Base-by-base conservation (phyloP, 1,140 invertebrate genomes). In the Druon quercuslanigerum region DNA sequence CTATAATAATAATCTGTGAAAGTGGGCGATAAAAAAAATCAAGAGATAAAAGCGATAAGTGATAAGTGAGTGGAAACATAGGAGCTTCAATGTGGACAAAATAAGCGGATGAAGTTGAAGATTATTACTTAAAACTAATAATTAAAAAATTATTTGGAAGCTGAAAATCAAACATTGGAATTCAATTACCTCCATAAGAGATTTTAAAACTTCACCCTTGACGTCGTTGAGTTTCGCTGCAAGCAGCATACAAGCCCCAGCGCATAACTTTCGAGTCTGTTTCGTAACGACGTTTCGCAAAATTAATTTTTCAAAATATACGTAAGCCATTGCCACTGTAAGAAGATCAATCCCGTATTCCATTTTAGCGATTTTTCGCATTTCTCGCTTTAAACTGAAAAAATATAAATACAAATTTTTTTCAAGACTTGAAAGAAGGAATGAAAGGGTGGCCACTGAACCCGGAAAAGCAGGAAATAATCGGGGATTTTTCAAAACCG, bases 281-380 rank as follows among this genome's bases (percentile, higher is more conserved):
- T 99, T 99, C 83, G 97, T 98, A 16, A 99, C 97, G 51, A 98
- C 91, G 88, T 96, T 97, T 77, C 95, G 95, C 52, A 99, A 92
- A 86, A 99, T 98, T 8, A 99, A 92, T 87, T 98, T 98, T 91
- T 99, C 98, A 92, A 99, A 99, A 90, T 98, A 99, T 40, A 99
- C 98, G 90, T 99, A 99, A 0, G 98, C 96, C 92, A 98, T 97
- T 50, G 98, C 98, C 19, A 99, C 96, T 12, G 97, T 98, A 77
- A 99, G 92, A 54, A 98, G 92, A 92, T 99, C 98, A 79, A 96
- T 93, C 79, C 95, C 95, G 85, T 94, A 95, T 88, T 98, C 97
- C 76, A 95, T 92, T 90, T 97, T 97, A 3, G 96, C 96, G 78
- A 99, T 98, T 92, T 97, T 96, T 20, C 96, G 93, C 97, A 99